A percentile compares a stretch with the other conserved stretches of the same genome.
phyloP scores from a whole-genome alignment of 2,888 invertebrate species.

The Emmelina monodactyla region DNA sequence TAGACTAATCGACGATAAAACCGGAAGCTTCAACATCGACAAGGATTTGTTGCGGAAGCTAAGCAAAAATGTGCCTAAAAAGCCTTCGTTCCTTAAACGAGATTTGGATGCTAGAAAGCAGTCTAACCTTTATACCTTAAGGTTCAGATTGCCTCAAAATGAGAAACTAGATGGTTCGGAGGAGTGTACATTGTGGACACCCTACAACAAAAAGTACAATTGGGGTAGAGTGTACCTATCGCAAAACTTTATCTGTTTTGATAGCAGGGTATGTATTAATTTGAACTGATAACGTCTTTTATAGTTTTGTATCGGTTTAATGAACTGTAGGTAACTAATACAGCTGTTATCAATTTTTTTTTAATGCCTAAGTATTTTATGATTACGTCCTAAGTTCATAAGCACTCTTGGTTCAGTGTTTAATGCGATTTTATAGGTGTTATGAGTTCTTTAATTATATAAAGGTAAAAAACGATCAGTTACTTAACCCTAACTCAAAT shows the following conservation, averaged over 20 bases:
- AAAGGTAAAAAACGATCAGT: no score
- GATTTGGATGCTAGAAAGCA: constrained; percentile 95
- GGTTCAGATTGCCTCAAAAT: constrained; percentile 83
- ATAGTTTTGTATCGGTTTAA: no score
- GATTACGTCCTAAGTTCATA: no score
- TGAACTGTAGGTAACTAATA: no score
- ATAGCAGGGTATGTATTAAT: constrained; percentile 83
- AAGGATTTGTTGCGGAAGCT: constrained; percentile 83
- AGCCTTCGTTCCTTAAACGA: constrained; percentile 89
- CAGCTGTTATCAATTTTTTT: no score
- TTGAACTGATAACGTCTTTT: no score
- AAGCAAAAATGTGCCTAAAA: constrained; percentile 88
- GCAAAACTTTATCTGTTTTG: constrained; percentile 94
- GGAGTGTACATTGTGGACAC: constrained; percentile 92
- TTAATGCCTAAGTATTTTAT: no score
- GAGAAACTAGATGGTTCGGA: constrained; percentile 96
- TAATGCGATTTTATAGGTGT: no score
- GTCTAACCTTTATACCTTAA: constrained; percentile 87
- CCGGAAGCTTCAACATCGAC: constrained; percentile 85
- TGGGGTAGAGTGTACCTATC: constrained; percentile 91
- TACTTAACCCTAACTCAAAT: no score
- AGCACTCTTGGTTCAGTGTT: no score
- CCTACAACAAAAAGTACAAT: constrained; percentile 90
- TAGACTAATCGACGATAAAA: constrained; percentile 93
- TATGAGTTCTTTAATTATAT: no score